Percentiles rank a stretch among this genome's conserved stretches.
phyloP scores from a whole-genome alignment of 2,888 invertebrate species.

The Eupithecia dodoneata region DNA sequence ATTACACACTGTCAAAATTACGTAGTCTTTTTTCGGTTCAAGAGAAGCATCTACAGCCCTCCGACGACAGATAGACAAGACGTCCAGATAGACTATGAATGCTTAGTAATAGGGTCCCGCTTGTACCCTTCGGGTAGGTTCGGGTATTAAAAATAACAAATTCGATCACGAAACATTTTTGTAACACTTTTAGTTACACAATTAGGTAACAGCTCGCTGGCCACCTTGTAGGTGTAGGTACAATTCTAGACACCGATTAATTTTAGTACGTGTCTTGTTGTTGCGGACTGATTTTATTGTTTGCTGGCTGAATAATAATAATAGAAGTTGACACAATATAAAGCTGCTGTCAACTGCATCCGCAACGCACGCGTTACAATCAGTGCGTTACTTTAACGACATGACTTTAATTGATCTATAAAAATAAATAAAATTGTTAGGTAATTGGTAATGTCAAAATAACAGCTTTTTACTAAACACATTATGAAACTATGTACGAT shows the following conservation, averaged over 20 bases:
- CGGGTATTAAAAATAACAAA: neutral
- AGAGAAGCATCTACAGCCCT: no score
- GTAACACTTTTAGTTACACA: neutral
- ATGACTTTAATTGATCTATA: neutral
- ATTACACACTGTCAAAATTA: no score
- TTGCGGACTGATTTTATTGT: neutral
- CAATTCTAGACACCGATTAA: neutral
- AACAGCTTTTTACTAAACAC: neutral
- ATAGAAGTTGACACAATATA: neutral
- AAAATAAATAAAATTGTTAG: neutral
- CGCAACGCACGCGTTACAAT: neutral
- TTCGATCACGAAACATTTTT: neutral
- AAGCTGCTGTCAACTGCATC: slow-evolving; percentile 6
- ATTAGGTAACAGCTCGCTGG: neutral
- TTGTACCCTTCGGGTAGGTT: no score
- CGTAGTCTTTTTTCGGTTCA: no score
- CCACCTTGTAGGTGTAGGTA: neutral
- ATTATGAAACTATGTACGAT: no score
- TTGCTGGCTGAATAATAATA: neutral
- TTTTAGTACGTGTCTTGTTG: slow-evolving; percentile 4
- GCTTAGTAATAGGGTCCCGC: no score
- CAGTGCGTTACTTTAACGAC: neutral
- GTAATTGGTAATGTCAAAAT: neutral
- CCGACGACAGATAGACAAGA: no score
- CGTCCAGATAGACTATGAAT: no score